Percentiles rank a stretch among this genome's conserved stretches.
Conservation (phyloP, 2,888 invertebrate genomes). For the Charanyca ferruginea region DNA sequence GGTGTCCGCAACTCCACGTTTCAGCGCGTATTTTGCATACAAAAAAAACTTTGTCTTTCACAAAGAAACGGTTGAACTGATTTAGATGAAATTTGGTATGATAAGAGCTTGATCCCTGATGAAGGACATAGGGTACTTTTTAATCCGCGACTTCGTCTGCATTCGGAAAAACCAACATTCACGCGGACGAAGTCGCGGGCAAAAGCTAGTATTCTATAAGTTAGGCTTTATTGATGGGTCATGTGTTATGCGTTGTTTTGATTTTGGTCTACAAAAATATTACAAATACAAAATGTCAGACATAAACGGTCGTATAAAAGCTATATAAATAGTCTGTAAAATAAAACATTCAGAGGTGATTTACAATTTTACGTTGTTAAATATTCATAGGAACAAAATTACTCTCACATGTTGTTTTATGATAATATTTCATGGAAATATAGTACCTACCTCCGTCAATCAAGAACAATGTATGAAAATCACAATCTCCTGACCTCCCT, state of each 20-base stretch:
- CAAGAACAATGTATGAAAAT: not conserved
- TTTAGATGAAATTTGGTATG: no score
- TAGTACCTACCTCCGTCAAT: conserved; percentile 10
- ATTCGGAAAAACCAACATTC: no score
- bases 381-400: conserved; percentile 34
- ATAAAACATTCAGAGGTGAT: conserved; percentile 20
- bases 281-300: not conserved
- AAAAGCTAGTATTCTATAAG: no score
- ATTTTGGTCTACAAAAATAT: not conserved
- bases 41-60: no score
- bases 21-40: no score
- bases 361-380: conserved; percentile 24
- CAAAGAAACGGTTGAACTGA: no score
- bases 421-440: conserved; percentile 23
- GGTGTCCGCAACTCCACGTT: no score
- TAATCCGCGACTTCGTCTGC: no score
- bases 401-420: conserved; percentile 7
- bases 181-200: no score
- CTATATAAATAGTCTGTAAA: conserved; percentile 7
- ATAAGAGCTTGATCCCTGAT: no score
- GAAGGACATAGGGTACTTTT: no score
- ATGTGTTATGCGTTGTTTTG: not conserved
- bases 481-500: not conserved
- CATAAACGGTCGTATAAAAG: conserved; percentile 22
- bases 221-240: not conserved